A percentile compares a stretch with the other conserved stretches of the same genome.
phyloP scores from a whole-genome alignment of 2,113 vertebrate species.

The Spheniscus mendiculus region DNA sequence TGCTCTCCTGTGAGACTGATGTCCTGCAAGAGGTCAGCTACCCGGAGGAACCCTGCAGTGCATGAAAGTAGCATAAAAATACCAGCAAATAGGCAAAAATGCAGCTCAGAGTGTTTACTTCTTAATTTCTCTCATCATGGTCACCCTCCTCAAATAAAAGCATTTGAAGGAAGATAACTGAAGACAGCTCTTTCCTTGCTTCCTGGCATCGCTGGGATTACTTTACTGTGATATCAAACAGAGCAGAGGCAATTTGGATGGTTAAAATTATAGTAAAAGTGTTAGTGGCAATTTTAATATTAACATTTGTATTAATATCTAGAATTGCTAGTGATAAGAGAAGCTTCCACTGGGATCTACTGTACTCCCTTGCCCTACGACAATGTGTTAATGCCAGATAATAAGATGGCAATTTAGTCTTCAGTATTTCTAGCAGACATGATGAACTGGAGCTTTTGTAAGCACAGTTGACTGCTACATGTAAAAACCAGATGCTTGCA shows the following conservation, averaged over 20 bases:
- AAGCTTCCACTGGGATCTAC: not conserved
- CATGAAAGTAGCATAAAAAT: not conserved
- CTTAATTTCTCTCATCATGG: not conserved
- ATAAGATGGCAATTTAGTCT: not conserved
- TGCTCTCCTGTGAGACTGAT: not conserved
- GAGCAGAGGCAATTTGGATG: not conserved
- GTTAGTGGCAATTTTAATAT: not conserved
- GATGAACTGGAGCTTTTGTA: not conserved
- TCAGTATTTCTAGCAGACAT: not conserved
- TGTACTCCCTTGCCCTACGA: not conserved
- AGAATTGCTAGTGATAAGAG: not conserved
- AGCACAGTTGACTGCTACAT: not conserved
- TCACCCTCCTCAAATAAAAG: not conserved
- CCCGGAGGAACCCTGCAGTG: not conserved
- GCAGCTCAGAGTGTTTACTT: not conserved
- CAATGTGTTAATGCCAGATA: not conserved
- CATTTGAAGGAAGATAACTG: not conserved
- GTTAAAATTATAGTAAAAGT: not conserved
- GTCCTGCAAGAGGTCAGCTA: not conserved
- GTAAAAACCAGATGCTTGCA: not conserved
- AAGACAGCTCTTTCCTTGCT: not conserved
- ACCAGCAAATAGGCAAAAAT: not conserved
- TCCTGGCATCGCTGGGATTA: not conserved
- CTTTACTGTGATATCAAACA: not conserved
- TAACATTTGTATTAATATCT: not conserved